A percentile compares a stretch with the other conserved stretches of the same genome.
phyloP scores from a whole-genome alignment of 2,797 vertebrate genomes.

The Dendrocincla tyrannina region DNA sequence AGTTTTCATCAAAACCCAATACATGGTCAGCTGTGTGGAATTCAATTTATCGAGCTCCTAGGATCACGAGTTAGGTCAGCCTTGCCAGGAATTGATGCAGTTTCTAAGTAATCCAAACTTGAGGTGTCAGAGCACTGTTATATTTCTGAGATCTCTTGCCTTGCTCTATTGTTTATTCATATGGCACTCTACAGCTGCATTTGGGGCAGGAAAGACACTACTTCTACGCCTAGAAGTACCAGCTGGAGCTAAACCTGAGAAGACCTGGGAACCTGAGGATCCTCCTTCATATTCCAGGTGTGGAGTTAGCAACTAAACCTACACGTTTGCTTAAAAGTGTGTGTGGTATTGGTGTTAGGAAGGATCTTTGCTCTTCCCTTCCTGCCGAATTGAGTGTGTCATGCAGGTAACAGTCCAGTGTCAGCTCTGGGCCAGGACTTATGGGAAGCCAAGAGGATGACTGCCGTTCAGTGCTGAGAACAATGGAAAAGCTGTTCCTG shows the following conservation, averaged over 20 bases:
- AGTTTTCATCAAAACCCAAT: constrained; percentile 34
- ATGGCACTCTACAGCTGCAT: not conserved
- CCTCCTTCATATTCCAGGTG: not conserved
- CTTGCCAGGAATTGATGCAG: not conserved
- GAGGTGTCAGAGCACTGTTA: not conserved
- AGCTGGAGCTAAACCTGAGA: not conserved
- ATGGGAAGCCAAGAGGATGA: not conserved
- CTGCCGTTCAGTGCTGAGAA: not conserved
- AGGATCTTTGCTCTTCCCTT: not conserved
- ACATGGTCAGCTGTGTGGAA: not conserved
- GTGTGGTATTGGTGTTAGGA: not conserved
- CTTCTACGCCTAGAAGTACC: not conserved
- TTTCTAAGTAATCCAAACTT: constrained; percentile 7
- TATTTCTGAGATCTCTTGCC: not conserved
- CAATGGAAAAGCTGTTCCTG: not conserved
- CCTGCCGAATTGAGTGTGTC: not conserved
- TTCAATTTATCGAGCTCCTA: constrained; percentile 32
- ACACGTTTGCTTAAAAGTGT: not conserved
- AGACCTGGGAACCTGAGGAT: not conserved
- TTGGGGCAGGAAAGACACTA: not conserved
- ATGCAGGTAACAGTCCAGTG: not conserved
- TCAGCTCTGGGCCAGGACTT: not conserved
- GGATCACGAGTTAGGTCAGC: constrained; percentile 29
- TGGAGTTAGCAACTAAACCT: not conserved
- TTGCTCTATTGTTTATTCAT: constrained; percentile 8